Conservation (phyloP, 2,113 vertebrate genomes). For the Alaudala cheleensis region DNA sequence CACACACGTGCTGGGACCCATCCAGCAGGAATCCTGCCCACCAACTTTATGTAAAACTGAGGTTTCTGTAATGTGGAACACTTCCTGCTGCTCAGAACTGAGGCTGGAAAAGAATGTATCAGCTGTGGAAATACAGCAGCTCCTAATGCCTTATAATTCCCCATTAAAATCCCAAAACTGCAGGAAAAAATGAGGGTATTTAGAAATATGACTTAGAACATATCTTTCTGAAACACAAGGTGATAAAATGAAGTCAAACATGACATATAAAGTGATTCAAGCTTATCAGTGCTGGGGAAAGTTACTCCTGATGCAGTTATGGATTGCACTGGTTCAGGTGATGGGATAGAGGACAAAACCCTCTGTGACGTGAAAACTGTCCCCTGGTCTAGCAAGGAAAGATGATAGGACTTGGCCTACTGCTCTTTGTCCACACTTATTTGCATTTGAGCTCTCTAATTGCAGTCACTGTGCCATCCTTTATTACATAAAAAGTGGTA, state of each 20-base stretch:
- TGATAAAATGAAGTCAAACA: not conserved
- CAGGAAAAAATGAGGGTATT: accelerated
- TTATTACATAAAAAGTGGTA: not conserved
- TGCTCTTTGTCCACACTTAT: not conserved
- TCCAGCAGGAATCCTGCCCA: not conserved
- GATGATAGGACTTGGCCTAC: not conserved
- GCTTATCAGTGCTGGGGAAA: not conserved
- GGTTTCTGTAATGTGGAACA: not conserved
- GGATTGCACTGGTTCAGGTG: not conserved
- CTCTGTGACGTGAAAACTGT: not conserved
- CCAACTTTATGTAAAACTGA: not conserved
- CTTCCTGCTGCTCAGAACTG: not conserved
- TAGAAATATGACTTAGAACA: not conserved
- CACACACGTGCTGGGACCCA: not conserved
- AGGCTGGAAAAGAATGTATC: not conserved
- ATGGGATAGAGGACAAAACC: not conserved
- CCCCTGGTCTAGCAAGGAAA: not conserved
- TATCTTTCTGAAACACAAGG: not conserved
- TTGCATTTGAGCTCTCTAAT: not conserved
- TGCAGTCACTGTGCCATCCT: not conserved
- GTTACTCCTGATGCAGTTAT: not conserved
- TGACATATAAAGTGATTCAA: not conserved
- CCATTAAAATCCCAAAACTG: not conserved
- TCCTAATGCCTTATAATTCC: not conserved
- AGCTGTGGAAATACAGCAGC: not conserved